Base-by-base conservation (phyloP, 1,140 invertebrate species). In the Watersipora subatra region DNA sequence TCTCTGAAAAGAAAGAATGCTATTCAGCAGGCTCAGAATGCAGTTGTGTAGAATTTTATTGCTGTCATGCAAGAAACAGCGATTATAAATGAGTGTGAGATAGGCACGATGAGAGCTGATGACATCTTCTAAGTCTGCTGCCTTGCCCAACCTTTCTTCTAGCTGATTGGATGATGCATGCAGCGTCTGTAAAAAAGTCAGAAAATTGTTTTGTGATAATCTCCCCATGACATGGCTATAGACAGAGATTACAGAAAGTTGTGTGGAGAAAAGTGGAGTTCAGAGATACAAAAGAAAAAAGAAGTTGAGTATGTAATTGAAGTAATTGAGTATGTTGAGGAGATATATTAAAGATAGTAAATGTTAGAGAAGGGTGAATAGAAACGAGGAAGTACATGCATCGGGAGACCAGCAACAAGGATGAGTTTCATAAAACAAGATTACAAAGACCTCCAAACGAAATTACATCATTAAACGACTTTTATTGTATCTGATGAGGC, bases 121-220 rank as follows among this genome's bases (percentile, higher is more conserved):
- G 17, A 78, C 69, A 66, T 75, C 66, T 46, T 84, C 83, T 2
- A 85, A 71, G 73, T 84, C 82, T 17, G 75, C 71, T 25, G 83
- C 82, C 61, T 77, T 69, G 26, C 69, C 66, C n/a, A 85, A 68
- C 62, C 79, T 73, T 30, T 78, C 74, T 29, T 83, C 78, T 22
- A 85, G 77, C 65, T 81, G 73, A 27, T 80, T 72, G 15, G 83
- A 81, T 28, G 83, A 78, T 68, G 80, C 82, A 66, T 84, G 83
- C 20, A 86, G 75, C 61, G 86, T 78, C 76, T 78, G 66, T 0
- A 29, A 58, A 56, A 7, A 46, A 46, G n/a, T 7, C 7, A 34
- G 28, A 1, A 62, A 34, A 46, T 25, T 62, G n/a, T n/a, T n/a
- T n/a, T n/a, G n/a, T n/a, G n/a, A n/a, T n/a, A n/a, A n/a, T n/a